phyloP scores from a whole-genome alignment of 2,888 invertebrate species.

The Pristionchus maxplancki region DNA sequence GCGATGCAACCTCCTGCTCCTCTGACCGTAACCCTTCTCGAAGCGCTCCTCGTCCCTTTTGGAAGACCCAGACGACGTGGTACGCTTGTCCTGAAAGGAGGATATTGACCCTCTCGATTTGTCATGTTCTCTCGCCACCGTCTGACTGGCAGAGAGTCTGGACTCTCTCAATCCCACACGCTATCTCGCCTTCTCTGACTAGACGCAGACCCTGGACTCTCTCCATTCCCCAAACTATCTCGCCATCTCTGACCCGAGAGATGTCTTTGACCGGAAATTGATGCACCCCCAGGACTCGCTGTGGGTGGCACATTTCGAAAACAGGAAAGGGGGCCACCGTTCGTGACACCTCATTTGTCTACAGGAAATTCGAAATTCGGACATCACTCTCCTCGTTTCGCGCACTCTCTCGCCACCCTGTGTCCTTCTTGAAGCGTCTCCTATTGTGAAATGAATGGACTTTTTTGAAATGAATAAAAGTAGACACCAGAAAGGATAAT shows the following conservation, averaged over 20 bases:
- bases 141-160: neutral
- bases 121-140: neutral
- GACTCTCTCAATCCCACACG: neutral
- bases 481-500: neutral
- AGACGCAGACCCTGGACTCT: too few species aligned
- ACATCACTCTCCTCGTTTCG: neutral
- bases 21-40: neutral
- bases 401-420: neutral
- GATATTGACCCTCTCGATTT: neutral
- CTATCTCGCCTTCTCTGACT: neutral
- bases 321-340: neutral
- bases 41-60: conserved; percentile 65
- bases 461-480: neutral
- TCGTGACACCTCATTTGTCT: neutral
- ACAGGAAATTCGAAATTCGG: too few species aligned
- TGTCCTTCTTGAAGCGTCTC: too few species aligned
- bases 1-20: neutral
- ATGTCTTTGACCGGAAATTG: neutral
- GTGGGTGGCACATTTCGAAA: conserved; percentile 4
- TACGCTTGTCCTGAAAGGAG: conserved; percentile 65
- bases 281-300: neutral
- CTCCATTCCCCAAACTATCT: too few species aligned
- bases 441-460: too few species aligned
- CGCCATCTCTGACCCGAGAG: too few species aligned
- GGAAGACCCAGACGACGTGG: conserved; percentile 70